Conservation (phyloP, 2,113 vertebrate species). For the Bombycilla garrulus region DNA sequence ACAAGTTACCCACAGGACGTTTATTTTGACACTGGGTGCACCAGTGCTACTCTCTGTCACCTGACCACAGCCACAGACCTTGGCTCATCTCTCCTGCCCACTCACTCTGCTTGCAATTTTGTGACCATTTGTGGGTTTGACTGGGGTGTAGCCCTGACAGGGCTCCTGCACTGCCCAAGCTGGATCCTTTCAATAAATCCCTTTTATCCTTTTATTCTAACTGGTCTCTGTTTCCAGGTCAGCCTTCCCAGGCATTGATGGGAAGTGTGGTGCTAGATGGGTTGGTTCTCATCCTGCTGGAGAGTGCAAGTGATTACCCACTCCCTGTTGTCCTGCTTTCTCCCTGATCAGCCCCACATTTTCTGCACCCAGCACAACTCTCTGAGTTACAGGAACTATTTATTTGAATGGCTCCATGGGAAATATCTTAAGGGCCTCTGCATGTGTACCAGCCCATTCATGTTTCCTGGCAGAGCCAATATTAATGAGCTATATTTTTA, state of each 20-base stretch:
- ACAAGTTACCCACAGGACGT: not conserved
- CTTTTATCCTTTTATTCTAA: no score
- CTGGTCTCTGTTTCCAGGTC: no score
- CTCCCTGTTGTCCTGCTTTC: not conserved
- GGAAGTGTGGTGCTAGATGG: not conserved
- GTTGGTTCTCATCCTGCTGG: not conserved
- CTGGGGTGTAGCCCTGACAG: no score
- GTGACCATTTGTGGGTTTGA: no score
- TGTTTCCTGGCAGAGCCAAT: not conserved
- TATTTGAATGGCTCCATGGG: not conserved
- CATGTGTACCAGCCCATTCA: not conserved
- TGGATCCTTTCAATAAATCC: no score
- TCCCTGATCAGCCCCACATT: not conserved
- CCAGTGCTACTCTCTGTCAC: not conserved
- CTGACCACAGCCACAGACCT: not conserved
- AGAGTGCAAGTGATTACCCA: not conserved
- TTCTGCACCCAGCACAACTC: not conserved
- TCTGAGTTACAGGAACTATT: not conserved
- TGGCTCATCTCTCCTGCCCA: not conserved
- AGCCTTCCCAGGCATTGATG: no score
- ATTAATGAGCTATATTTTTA: conserved; percentile 24
- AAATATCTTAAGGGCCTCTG: not conserved
- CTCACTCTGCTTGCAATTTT: not conserved
- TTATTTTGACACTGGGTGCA: not conserved
- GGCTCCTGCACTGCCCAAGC: no score